Percentiles rank a stretch among this genome's conserved stretches.
Evolutionary conservation across 2,888 invertebrate species (phyloP).

Genomic region (Drosophila sordidula): DNA sequence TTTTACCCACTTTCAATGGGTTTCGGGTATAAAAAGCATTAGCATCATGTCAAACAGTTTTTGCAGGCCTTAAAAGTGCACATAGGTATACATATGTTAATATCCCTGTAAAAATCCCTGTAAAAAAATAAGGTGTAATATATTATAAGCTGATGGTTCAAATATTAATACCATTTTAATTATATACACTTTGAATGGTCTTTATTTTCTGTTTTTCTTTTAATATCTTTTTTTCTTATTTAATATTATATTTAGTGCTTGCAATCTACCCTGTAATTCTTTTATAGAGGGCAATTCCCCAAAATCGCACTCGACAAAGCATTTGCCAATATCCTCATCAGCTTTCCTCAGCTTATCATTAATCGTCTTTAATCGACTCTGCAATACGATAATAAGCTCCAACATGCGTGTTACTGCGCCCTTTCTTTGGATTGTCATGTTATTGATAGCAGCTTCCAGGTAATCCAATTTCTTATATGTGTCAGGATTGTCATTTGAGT

Average conservation of each 20-base stretch:
- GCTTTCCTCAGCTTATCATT: background rate
- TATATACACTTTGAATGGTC: background rate
- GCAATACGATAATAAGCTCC: background rate
- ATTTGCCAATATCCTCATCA: conserved; percentile 4
- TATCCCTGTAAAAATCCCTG: too few species aligned
- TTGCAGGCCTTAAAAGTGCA: too few species aligned
- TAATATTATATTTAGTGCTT: conserved; percentile 3
- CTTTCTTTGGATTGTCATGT: background rate
- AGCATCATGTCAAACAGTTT: too few species aligned
- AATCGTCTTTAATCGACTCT: conserved; percentile 7
- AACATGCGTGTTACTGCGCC: background rate
- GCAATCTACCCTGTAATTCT: conserved; percentile 1
- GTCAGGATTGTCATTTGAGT: background rate
- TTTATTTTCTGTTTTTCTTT: background rate
- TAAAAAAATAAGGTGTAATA: too few species aligned
- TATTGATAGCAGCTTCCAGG: conserved; percentile 8
- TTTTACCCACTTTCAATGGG: too few species aligned
- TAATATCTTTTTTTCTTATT: background rate
- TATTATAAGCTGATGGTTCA: too few species aligned
- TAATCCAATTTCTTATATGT: conserved; percentile 1
- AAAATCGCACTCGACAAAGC: conserved; percentile 15
- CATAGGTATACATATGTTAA: too few species aligned
- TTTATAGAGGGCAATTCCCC: conserved; percentile 18
- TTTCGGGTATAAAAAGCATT: too few species aligned
- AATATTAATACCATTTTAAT: too few species aligned